phyloP scores from a whole-genome alignment of 2,797 vertebrate genomes.

The Sebastes steindachneri region DNA sequence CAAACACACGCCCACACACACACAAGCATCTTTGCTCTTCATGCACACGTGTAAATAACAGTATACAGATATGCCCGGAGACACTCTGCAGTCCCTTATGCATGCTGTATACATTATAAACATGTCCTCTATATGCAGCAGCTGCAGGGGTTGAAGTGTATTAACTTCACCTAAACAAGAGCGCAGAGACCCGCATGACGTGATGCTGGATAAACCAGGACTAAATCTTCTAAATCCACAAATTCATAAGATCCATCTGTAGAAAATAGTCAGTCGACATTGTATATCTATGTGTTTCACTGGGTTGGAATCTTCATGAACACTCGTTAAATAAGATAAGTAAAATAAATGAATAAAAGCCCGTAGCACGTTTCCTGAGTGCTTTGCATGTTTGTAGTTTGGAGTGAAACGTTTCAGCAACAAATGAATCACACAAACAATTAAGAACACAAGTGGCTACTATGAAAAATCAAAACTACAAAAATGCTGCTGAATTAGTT shows the following conservation, averaged over 20 bases:
- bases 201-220: not conserved
- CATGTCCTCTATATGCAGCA: conserved; percentile 10
- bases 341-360: not conserved
- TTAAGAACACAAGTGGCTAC: not conserved
- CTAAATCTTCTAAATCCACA: not conserved
- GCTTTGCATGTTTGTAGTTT: not conserved
- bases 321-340: not conserved
- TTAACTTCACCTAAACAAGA: not conserved
- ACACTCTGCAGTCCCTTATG: not conserved
- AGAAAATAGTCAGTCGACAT: not conserved
- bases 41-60: not conserved
- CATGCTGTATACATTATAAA: not conserved
- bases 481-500: not conserved
- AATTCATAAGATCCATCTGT: not conserved
- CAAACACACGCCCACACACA: not conserved
- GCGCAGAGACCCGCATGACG: not conserved
- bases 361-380: not conserved
- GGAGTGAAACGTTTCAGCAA: not conserved
- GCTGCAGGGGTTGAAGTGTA: not conserved
- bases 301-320: not conserved
- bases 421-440: not conserved
- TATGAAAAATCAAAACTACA: not conserved
- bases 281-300: not conserved
- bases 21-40: not conserved
- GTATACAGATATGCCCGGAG: conserved; percentile 2